Base-by-base conservation (phyloP, 2,797 vertebrate species). In the Argya squamiceps region DNA sequence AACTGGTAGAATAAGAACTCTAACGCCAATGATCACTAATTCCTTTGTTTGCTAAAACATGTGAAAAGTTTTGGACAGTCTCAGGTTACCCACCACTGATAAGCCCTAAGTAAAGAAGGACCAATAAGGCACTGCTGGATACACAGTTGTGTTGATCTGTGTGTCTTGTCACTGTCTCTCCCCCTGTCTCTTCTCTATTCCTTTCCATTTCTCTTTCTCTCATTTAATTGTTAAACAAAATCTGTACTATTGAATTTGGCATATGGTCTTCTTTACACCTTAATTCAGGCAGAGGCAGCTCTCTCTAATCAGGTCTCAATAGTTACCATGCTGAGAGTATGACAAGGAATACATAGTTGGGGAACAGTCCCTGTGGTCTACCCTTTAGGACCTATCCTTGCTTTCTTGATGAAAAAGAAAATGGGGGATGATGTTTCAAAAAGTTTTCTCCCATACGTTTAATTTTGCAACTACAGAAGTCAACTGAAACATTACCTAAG, bases 81-180 rank as follows among this genome's bases (percentile, higher is more conserved):
- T 70, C 21, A 36, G 26, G 19, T 32, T 52, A 27, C 46, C 27
- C 17, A 44, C 14, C 21, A 36, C 27, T 21, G 37, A 32, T 21
- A 36, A 20, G 11, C 13, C 6, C 14, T 14, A 11, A 32, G 22
- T 37, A 32, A 60, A 36, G 37, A 52, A 44, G 13, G 32, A 30
- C 27, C 16, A 43, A 13, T 7, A 36, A 11, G 9, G 44, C 17
- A 7, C 37, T 3, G 1, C 13, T 52, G n/a, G 22, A 52, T 52
- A 17, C 46, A 44, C 11, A 22, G 6, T 26, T 0, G 0, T 27
- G 29, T 70, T 43, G 37, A 13, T 41, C 16, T 41, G 15, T 41
- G 4, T 34, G 20, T 59, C 23, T 34, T 29, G 12, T 36, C 30
- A 11, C 30, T 29, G 39, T 49, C 9, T 47, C 30, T 23, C 12